Conservation (phyloP, 1,140 invertebrate genomes). For the Hylaeus volcanicus region DNA sequence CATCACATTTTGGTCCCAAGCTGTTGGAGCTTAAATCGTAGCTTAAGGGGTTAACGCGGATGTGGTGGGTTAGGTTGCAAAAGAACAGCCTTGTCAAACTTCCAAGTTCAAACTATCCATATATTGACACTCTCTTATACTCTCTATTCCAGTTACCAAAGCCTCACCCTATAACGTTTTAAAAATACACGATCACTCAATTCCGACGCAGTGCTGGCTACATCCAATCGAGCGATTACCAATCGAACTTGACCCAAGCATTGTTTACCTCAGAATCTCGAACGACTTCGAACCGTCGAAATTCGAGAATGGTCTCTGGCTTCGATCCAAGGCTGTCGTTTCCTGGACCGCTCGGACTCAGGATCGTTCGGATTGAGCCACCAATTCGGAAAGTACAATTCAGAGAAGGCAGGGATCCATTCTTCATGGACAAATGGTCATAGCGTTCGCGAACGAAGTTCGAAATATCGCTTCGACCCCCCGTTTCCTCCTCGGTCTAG, state of each 20-base stretch:
- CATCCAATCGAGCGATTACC: too few relatives aligned
- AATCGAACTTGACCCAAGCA: too few relatives aligned
- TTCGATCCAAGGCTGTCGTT: constrained; percentile 52
- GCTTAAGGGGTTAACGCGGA: too few relatives aligned
- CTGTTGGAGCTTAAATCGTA: too few relatives aligned
- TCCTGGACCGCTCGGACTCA: constrained; percentile 35
- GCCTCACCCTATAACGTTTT: too few relatives aligned
- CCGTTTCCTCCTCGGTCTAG: constrained; percentile 30
- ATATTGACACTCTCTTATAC: too few relatives aligned
- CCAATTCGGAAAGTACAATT: constrained; percentile 61
- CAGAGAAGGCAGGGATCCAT: constrained; percentile 45
- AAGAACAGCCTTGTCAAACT: too few relatives aligned
- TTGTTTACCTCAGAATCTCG: neutral
- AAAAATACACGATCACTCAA: neutral
- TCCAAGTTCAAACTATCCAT: too few relatives aligned
- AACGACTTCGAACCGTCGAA: constrained; percentile 1
- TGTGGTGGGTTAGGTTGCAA: too few relatives aligned
- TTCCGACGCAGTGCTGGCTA: too few relatives aligned
- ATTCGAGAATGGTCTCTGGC: constrained; percentile 26
- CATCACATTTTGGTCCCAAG: too few relatives aligned
- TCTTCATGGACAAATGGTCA: constrained; percentile 57
- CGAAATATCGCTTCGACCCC: constrained; percentile 56
- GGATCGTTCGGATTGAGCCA: constrained; percentile 26
- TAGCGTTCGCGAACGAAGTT: constrained; percentile 56
- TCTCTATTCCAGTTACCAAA: too few relatives aligned